Evolutionary conservation across 2,888 invertebrate species (phyloP).

Genomic region (Caenorhabditis imperialis): DNA sequence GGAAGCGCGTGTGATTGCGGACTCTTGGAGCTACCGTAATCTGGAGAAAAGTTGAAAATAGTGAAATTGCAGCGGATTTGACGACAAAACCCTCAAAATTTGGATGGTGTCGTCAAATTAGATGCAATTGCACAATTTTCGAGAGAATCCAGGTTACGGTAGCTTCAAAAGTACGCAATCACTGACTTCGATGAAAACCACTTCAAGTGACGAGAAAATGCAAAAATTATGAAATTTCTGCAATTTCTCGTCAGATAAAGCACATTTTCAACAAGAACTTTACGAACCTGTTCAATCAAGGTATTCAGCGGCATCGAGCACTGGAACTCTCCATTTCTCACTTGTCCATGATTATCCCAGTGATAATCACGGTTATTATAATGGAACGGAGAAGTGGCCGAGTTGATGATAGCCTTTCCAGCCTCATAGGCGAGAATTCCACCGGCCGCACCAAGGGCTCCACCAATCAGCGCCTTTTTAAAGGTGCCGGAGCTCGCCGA

Average conservation of each 20-base stretch:
- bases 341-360: slow-evolving; percentile 65
- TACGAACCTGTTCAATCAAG: slow-evolving; percentile 48
- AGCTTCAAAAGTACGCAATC: no score
- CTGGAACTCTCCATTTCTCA: slow-evolving; percentile 49
- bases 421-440: slow-evolving; percentile 64
- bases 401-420: slow-evolving; percentile 73
- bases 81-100: no score
- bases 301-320: slow-evolving; percentile 70
- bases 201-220: background rate
- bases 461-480: slow-evolving; percentile 74
- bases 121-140: no score
- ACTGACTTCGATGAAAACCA: no score
- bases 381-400: slow-evolving; percentile 66
- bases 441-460: slow-evolving; percentile 74
- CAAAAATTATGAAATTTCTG: slow-evolving; percentile 4
- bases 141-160: no score
- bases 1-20: no score
- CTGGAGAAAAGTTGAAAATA: no score
- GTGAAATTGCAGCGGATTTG: no score
- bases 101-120: no score
- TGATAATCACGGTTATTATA: slow-evolving; percentile 71
- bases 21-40: no score
- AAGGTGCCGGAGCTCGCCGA: slow-evolving; percentile 60
- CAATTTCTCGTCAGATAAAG: no score
- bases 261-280: no score